Percentiles rank a stretch among this genome's conserved stretches.
Evolutionary conservation across 2,797 vertebrate species (phyloP).

Genomic region (Arremon brunneinucha): DNA sequence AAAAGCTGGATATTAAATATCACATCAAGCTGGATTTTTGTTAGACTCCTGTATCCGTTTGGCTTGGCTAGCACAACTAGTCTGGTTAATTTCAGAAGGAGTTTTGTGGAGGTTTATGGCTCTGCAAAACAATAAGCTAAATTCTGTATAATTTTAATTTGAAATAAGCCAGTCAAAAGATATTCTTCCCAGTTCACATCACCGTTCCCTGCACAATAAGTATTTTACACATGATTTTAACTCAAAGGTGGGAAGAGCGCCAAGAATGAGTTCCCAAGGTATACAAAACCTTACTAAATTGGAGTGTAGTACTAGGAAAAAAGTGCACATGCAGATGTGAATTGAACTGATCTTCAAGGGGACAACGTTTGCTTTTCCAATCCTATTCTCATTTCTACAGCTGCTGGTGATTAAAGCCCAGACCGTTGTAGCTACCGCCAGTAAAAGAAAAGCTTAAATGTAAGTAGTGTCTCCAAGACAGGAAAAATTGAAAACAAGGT

Average conservation of each 20-base stretch:
- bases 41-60: background rate
- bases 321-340: slow-evolving; percentile 1
- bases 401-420: slow-evolving; percentile 33
- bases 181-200: background rate
- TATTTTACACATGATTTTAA: slow-evolving; percentile 6
- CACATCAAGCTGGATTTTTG: background rate
- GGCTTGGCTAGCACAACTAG: background rate
- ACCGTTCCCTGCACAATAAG: background rate
- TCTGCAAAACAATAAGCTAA: background rate
- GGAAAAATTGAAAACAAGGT: slow-evolving; percentile 36
- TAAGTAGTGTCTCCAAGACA: background rate
- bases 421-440: background rate
- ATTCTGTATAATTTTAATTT: slow-evolving; percentile 7
- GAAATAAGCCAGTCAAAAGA: slow-evolving; percentile 34
- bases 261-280: slow-evolving; percentile 9
- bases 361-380: background rate
- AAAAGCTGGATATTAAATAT: background rate
- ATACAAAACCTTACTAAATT: slow-evolving; percentile 2
- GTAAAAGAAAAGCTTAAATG: background rate
- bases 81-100: slow-evolving; percentile 8
- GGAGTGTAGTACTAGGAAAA: background rate
- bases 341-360: slow-evolving; percentile 6
- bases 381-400: slow-evolving; percentile 26
- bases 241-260: background rate
- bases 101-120: background rate